These are phyloP conservation scores for Platysternon megacephalum DNA, from an alignment of 2,113 vertebrate species.

Conservation along the genomic window DNA sequence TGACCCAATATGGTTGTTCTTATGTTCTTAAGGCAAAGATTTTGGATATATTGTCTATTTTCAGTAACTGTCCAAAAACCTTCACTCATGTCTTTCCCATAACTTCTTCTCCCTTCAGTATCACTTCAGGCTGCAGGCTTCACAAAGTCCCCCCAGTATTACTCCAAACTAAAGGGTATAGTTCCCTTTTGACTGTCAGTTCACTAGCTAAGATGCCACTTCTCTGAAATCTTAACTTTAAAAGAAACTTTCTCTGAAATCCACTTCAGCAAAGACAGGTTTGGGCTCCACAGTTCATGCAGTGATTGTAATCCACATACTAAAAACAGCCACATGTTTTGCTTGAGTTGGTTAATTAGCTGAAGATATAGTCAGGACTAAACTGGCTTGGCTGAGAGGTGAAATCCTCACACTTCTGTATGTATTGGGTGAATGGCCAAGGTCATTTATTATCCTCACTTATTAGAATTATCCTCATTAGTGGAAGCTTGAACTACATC, in stretches of 20 bases:
- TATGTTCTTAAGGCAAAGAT: not conserved
- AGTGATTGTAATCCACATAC: not conserved
- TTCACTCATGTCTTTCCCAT: not conserved
- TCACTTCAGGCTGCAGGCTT: not conserved
- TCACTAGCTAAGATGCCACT: not conserved
- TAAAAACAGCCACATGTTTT: not conserved
- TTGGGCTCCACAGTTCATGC: not conserved
- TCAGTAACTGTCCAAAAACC: not conserved
- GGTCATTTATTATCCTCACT: slow-evolving; percentile 2
- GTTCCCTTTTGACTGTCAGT: not conserved
- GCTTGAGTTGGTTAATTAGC: slow-evolving; percentile 29
- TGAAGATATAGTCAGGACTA: slow-evolving; percentile 14
- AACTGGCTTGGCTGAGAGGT: slow-evolving; percentile 10
- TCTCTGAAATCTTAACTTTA: not conserved
- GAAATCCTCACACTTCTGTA: not conserved
- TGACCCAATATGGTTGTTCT: too few species aligned
- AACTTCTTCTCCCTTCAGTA: not conserved
- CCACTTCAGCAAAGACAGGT: not conserved
- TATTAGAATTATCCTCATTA: slow-evolving; percentile 6
- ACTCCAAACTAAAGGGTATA: not conserved
- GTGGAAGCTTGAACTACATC: not conserved
- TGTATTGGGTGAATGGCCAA: not conserved
- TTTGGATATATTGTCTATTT: fast-evolving
- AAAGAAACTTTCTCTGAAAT: not conserved
- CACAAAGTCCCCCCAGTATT: not conserved